Percentiles rank a stretch among this genome's conserved stretches.
Conservation (phyloP, 2,888 invertebrate species). For the Heteromurus nitidus region DNA sequence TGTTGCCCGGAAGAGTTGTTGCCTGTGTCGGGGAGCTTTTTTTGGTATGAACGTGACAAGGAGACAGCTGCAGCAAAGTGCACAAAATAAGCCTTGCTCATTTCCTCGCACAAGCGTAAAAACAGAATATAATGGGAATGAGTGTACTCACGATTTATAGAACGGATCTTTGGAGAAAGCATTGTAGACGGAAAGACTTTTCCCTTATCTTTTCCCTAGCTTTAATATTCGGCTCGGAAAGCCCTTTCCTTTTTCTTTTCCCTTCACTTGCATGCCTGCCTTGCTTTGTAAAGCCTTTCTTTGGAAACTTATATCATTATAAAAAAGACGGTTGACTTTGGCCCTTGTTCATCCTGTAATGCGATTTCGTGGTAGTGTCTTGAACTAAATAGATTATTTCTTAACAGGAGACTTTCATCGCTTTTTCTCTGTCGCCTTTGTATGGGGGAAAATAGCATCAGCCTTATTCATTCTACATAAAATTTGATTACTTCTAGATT, state of each 20-base stretch:
- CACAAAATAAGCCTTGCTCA: slow-evolving; percentile 32
- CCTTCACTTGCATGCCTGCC: not conserved
- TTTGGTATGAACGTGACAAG: slow-evolving; percentile 31
- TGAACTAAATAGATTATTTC: slow-evolving; percentile 61
- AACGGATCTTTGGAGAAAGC: not conserved
- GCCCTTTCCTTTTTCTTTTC: not conserved
- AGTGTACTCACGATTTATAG: not conserved
- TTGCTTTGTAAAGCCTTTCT: not conserved
- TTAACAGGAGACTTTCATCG: slow-evolving; percentile 47
- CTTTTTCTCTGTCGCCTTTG: slow-evolving; percentile 26
- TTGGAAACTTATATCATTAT: slow-evolving; percentile 51
- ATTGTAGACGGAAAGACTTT: not conserved
- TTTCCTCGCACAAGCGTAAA: not conserved
- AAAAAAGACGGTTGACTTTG: slow-evolving; percentile 51
- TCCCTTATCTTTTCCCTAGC: slow-evolving; percentile 37
- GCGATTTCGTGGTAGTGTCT: slow-evolving; percentile 58
- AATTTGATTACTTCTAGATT: slow-evolving; percentile 52
- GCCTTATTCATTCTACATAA: slow-evolving; percentile 38
- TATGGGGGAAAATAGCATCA: slow-evolving; percentile 25
- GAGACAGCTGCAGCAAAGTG: slow-evolving; percentile 37
- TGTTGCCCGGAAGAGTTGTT: slow-evolving; percentile 2
- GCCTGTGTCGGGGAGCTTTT: no score
- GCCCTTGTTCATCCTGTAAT: slow-evolving; percentile 58
- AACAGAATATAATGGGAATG: not conserved
- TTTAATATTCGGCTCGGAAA: slow-evolving; percentile 31